These are phyloP conservation scores for Burhinus bistriatus DNA, from an alignment of 2,113 vertebrate genomes.

Conservation along the genomic window DNA sequence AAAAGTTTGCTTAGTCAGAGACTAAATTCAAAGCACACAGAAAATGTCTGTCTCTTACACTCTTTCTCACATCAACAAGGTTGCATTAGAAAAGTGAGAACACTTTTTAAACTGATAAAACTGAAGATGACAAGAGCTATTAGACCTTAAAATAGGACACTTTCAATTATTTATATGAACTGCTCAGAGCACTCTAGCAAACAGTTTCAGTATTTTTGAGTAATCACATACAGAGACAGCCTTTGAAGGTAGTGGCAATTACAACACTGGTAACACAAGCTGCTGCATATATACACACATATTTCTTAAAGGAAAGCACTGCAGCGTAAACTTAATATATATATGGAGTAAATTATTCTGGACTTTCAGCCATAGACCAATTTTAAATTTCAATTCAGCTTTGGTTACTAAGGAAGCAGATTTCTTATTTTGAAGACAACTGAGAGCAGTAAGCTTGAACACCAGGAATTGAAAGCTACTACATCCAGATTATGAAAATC, in stretches of 20 bases:
- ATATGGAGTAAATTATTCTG: background rate
- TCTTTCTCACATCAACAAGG: background rate
- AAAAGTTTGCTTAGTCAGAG: background rate
- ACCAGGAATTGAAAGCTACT: background rate
- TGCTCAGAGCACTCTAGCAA: background rate
- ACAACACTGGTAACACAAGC: background rate
- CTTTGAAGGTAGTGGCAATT: background rate
- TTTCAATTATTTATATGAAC: background rate
- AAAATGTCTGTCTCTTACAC: background rate
- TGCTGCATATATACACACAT: background rate
- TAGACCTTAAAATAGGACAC: background rate
- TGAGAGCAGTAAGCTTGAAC: background rate
- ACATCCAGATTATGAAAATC: background rate
- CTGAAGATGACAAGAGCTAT: background rate
- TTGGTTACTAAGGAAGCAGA: background rate
- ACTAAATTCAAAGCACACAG: background rate
- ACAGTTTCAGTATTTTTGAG: background rate
- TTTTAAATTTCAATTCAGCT: background rate
- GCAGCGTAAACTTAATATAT: slow-evolving; percentile 8
- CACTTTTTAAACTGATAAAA: background rate
- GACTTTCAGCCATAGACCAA: background rate
- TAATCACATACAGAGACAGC: background rate
- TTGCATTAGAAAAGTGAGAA: background rate
- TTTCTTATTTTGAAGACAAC: background rate
- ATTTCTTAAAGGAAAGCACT: slow-evolving; percentile 32